These are phyloP conservation scores for Aphrocallistes beatrix DNA, from an alignment of 37 sponge, comb jelly and placozoan species.

Conservation along the genomic window DNA sequence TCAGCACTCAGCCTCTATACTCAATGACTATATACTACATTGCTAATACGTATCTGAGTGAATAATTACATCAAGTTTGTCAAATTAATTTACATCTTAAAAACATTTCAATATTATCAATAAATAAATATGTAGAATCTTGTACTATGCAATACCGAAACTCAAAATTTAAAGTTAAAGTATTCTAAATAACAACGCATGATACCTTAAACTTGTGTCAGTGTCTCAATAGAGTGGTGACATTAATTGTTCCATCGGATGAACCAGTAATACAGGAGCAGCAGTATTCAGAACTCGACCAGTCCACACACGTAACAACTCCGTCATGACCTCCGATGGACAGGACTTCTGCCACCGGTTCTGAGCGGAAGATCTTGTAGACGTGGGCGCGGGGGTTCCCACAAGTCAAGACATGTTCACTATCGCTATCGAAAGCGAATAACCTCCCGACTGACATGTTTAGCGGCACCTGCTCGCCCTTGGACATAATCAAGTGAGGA, in stretches of 20 bases:
- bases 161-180: too few species aligned
- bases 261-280: constrained; percentile 4
- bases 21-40: too few species aligned
- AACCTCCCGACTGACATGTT: background rate
- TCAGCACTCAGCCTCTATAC: too few species aligned
- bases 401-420: constrained; percentile 15
- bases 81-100: too few species aligned
- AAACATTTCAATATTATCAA: too few species aligned
- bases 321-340: background rate
- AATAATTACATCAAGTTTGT: too few species aligned
- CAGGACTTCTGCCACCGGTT: background rate
- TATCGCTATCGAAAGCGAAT: background rate
- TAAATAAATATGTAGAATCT: too few species aligned
- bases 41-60: too few species aligned
- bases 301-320: background rate
- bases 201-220: too few species aligned
- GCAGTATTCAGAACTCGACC: background rate
- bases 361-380: background rate
- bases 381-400: constrained; percentile 6
- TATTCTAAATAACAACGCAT: too few species aligned
- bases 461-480: background rate
- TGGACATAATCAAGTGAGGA: background rate
- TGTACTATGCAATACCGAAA: too few species aligned
- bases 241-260: background rate
- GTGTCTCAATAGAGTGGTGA: background rate